Evolutionary conservation across 2,888 invertebrate species (phyloP), one percentile per base, ranked within the genome.

Genomic region (Epirrhoe alternata): DNA sequence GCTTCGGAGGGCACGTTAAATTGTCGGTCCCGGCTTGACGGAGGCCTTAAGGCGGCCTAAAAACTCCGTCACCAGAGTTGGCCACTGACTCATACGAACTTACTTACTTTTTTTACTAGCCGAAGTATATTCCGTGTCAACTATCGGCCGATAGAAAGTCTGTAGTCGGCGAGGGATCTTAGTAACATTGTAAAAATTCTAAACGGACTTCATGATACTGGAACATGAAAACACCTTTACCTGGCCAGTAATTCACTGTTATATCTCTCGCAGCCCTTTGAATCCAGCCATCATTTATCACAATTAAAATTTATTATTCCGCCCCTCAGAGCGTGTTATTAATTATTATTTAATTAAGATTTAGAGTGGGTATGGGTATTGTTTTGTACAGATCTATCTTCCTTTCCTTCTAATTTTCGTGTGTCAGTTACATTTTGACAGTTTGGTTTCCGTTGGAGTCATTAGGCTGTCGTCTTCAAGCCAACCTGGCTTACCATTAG

Each of bases 291-390:
- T 80, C 82, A 83, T 87, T 86, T 79, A 83, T 87, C 86, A 86
- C 82, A 82, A 88, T 86, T 87, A 85, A 79, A 83, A 83, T 86
- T 82, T 85, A 84, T 87, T 85, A 84, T 82, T 79, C 77, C 79
- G 77, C 82, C 75, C 77, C 82, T 79, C 78, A 73, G 72, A 74
- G 74, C 70, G 70, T 64, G 78, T 77, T 78, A 83, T 83, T 85
- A 86, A 86, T 84, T 84, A 82, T 72, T 73, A 78, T 82, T 77
- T 83, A 80, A 83, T 82, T 81, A 78, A 80, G 81, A 82, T 83
- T 82, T 79, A 72, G 64, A 73, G 71, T 63, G 49, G 57, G 55
- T 42, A 59, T 61, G 45, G 49, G 62, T 55, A 71, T 74, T 71
- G 72, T 74, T 70, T 64, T 57, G 65, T 63, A 63, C 66, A 65